Percentiles rank a stretch among this genome's conserved stretches.
Evolutionary conservation across 2,797 vertebrate genomes (phyloP).

Genomic region (Taeniopygia guttata): DNA sequence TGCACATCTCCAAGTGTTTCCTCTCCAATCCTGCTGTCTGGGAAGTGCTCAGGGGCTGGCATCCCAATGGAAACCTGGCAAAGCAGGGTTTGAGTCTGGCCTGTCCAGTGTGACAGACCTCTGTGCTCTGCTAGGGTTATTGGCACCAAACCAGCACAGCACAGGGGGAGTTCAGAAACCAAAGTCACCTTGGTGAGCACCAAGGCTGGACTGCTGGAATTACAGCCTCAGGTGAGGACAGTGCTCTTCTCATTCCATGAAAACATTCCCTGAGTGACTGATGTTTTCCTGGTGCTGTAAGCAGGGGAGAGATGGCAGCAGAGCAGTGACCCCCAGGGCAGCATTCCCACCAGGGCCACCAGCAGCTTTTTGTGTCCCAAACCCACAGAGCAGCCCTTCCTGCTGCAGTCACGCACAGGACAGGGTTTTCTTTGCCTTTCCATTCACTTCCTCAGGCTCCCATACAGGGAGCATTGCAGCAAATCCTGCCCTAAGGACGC

Average conservation of each 20-base stretch:
- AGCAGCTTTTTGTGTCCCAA: background rate
- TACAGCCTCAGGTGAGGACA: background rate
- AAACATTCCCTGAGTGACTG: background rate
- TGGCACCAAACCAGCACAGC: background rate
- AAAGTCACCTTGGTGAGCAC: background rate
- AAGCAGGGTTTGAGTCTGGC: background rate
- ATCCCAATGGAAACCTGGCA: background rate
- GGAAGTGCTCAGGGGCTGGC: background rate
- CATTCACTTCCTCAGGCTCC: background rate
- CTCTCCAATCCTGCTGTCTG: background rate
- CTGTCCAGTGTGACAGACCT: background rate
- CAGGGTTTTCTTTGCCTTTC: background rate
- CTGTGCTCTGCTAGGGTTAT: background rate
- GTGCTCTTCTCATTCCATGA: background rate
- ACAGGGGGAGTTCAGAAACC: background rate
- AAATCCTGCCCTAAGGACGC: background rate
- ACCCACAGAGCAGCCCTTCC: background rate
- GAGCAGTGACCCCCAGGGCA: background rate
- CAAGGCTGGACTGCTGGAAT: background rate
- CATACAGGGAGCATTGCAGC: background rate
- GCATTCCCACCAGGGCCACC: background rate
- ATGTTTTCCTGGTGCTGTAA: rapidly evolving
- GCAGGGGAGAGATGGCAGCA: background rate
- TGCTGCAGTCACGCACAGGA: background rate
- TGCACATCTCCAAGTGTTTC: background rate